Conservation (phyloP, 2,797 vertebrate genomes). For the Hemitrygon akajei region DNA sequence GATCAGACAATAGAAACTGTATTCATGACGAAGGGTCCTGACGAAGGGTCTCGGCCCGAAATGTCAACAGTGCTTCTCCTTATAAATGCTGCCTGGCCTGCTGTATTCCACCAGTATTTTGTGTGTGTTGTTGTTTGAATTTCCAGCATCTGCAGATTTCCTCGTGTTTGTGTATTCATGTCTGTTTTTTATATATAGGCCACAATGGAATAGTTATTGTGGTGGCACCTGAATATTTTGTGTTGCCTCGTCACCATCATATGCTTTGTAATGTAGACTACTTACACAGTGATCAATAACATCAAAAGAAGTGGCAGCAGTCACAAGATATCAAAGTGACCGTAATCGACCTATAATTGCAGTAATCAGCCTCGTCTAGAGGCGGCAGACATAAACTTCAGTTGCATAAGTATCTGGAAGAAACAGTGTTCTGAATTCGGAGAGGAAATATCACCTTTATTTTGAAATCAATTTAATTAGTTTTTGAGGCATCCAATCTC, state of each 20-base stretch:
- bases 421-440: neutral
- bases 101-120: no score
- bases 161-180: neutral
- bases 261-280: neutral
- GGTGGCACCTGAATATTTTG: no score
- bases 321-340: neutral
- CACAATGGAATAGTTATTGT: neutral
- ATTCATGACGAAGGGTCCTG: no score
- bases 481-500: neutral
- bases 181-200: neutral
- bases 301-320: neutral
- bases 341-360: neutral
- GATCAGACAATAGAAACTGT: neutral
- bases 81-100: no score
- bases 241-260: neutral
- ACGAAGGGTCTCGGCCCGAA: no score
- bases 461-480: neutral
- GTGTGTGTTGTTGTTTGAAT: no score
- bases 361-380: neutral
- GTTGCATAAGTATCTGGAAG: neutral
- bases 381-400: neutral
- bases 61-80: no score
- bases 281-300: neutral
- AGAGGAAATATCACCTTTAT: slow-evolving; percentile 20
- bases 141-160: no score